These are phyloP conservation scores for Cactoblastis cactorum DNA, from an alignment of 2,888 invertebrate species.

Conservation along the genomic window DNA sequence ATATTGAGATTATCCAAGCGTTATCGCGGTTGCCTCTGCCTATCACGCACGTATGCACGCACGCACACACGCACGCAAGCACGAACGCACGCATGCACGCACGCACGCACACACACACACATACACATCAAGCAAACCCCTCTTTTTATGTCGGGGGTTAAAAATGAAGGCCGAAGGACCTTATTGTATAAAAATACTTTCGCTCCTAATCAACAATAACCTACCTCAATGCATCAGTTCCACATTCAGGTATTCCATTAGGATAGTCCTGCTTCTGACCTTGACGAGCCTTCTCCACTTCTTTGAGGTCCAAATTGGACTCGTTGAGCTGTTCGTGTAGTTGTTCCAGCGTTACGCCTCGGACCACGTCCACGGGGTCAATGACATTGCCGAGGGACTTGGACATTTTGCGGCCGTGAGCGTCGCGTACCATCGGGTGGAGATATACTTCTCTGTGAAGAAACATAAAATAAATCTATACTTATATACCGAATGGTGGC, in stretches of 20 bases:
- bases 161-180: too few species aligned
- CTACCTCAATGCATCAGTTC: conserved; percentile 94
- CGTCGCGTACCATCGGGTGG: conserved; percentile 98
- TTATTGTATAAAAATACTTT: too few species aligned
- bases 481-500: neutral
- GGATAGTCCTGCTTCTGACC: conserved; percentile 90
- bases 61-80: too few species aligned
- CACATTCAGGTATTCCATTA: conserved; percentile 97
- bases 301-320: conserved; percentile 92
- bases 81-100: too few species aligned
- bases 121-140: too few species aligned
- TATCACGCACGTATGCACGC: too few species aligned
- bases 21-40: too few species aligned
- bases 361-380: conserved; percentile 97
- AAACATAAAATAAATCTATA: neutral
- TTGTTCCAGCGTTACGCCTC: conserved; percentile 89
- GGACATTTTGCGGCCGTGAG: conserved; percentile 99
- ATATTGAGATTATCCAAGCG: too few species aligned
- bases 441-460: conserved; percentile 88
- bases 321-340: conserved; percentile 85
- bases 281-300: conserved; percentile 86
- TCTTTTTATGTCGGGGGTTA: too few species aligned
- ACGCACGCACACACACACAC: too few species aligned
- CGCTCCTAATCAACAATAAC: too few species aligned
- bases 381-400: conserved; percentile 99